Evolutionary conservation across 2,797 vertebrate genomes (phyloP), one percentile per base, ranked within the genome.

Genomic region (Urophycis tenuis): DNA sequence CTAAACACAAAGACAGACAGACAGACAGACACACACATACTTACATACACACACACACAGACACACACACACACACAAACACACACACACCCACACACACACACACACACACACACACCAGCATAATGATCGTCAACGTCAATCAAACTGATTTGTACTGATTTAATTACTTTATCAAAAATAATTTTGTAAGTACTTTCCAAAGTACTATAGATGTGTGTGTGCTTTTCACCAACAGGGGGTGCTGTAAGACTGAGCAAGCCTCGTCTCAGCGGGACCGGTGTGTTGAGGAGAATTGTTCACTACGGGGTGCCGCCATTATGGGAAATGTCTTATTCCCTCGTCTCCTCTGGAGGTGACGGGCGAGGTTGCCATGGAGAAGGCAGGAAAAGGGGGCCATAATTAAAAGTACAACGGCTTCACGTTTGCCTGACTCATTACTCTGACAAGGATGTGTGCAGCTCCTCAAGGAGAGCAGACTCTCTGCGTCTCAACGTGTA

Each of bases 281-380:
- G 15, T 81, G 86, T 86, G 78, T 85, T 4, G 15, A 71, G 80
- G 81, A 81, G 83, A 85, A 79, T n/a, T 79, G 78, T n/a, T 72
- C 82, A 74, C 64, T 29, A 73, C 3, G 78, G 78, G 84, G 81
- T 80, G 81, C 81, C 83, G 72, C 81, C 77, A 73, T 85, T 87
- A 88, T 85, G 85, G 82, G 88, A 88, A 88, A 89, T 71, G 81
- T 89, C 87, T 89, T 82, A 89, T 90, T 87, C 87, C 84, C 83
- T 85, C 86, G 84, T 91, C 87, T 85, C 84, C 89, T 86, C 88
- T 75, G 79, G 32, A 53, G 79, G 83, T 85, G 87, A 88, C 89
- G 87, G 85, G 85, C 85, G 87, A 89, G 82, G 91, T 92, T 91
- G 87, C 89, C 90, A 91, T 92, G 90, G 90, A 85, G 88, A 91